Base-by-base conservation (phyloP, 2,888 invertebrate genomes). In the Cephus nigrinus region DNA sequence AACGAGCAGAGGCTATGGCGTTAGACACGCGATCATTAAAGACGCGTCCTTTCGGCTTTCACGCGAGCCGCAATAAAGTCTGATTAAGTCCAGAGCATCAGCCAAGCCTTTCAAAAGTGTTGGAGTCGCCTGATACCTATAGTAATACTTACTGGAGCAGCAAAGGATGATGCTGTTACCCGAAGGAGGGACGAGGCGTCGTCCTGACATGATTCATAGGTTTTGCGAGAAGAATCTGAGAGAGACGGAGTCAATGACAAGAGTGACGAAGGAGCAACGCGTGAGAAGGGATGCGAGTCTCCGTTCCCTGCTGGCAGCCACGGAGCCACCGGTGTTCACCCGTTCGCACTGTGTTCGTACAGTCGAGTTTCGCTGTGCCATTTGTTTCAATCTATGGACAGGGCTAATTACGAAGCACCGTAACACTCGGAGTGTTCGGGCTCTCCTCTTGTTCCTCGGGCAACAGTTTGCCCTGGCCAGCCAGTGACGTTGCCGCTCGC, bases 331-430 rank as follows among this genome's bases (percentile, higher is more conserved):
- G 73, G 73, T 35, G n/a, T 35, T 35, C 23, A 84, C 85, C 68
- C 77, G 74, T 79, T 77, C 40, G 76, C 80, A 75, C 69, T 69
- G 30, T 73, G 76, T 30, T 73, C 79, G 78, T 73, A 77, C 75
- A 80, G 82, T 78, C 76, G 68, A 82, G 80, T 83, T 84, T 83
- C 83, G 82, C 82, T 80, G 80, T 86, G 87, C 91, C 92, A 93
- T 93, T 93, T 93, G 91, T 93, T 92, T 93, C 92, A 93, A 93
- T 93, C 92, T 92, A 91, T 89, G 88, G 86, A 89, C 88, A 85
- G 86, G 84, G 86, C 88, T 90, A 90, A 90, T 90, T 90, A 86
- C 87, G 82, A 83, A 84, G 81, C 85, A 83, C 82, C 81, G 78
- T 80, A 76, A 81, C 82, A 73, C 75, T 79, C 75, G 36, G 76